These are phyloP conservation scores for Caenorhabditis doughertyi DNA, from an alignment of 2,888 invertebrate genomes.

Conservation along the genomic window DNA sequence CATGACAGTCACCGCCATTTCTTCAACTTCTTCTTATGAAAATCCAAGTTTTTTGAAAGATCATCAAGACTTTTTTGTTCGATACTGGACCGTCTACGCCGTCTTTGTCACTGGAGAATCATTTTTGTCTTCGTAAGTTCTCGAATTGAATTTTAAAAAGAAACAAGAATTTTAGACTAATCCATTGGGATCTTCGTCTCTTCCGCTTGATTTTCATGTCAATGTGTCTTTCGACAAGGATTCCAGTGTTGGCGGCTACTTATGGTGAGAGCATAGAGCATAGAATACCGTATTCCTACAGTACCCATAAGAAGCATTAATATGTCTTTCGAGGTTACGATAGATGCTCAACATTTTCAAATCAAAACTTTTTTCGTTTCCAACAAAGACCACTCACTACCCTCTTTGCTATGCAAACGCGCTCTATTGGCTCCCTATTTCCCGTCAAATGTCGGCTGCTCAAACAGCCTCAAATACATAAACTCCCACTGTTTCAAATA, in stretches of 20 bases:
- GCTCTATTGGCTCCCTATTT: neutral
- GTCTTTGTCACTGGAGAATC: conserved; percentile 44
- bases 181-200: conserved; percentile 55
- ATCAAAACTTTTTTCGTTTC: too few relatives aligned
- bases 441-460: conserved; percentile 12
- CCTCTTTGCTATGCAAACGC: too few relatives aligned
- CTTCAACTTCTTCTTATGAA: neutral
- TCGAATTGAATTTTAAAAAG: neutral
- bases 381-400: too few relatives aligned
- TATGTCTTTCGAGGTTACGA: too few relatives aligned
- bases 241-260: conserved; percentile 33
- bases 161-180: conserved; percentile 47
- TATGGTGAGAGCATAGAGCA: too few relatives aligned
- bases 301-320: too few relatives aligned
- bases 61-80: conserved; percentile 29
- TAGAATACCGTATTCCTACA: too few relatives aligned
- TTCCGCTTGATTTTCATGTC: conserved; percentile 52
- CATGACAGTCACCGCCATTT: conserved; percentile 31
- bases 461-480: neutral
- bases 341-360: too few relatives aligned
- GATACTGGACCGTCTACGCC: conserved; percentile 55
- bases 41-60: too few relatives aligned
- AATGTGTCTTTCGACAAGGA: conserved; percentile 46
- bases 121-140: conserved; percentile 48
- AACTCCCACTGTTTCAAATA: neutral